Conservation (phyloP, 2,888 invertebrate genomes). For the Drosophila limbata region DNA sequence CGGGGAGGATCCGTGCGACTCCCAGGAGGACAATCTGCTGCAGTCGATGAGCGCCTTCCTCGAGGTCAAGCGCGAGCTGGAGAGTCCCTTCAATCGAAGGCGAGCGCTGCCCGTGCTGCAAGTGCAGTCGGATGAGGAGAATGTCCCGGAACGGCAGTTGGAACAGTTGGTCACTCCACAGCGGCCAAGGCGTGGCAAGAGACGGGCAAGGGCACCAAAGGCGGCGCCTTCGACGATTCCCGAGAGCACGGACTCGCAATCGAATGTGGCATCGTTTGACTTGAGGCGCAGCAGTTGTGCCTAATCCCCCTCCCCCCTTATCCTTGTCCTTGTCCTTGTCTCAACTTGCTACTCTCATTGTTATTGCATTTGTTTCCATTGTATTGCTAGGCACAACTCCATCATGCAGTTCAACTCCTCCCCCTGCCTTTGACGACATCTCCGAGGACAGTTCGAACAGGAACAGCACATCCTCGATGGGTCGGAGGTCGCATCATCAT, state of each 20-base stretch:
- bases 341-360: constrained; percentile 35
- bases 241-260: constrained; percentile 63
- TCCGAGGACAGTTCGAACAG: constrained; percentile 85
- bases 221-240: constrained; percentile 71
- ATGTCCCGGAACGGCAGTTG: not conserved
- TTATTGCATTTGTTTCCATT: constrained; percentile 63
- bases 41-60: constrained; percentile 82
- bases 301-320: not conserved
- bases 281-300: constrained; percentile 51
- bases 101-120: constrained; percentile 53
- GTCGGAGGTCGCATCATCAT: constrained; percentile 79
- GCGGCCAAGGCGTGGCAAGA: constrained; percentile 51
- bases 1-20: constrained; percentile 72
- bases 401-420: constrained; percentile 94
- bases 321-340: too few species aligned
- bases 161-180: constrained; percentile 18
- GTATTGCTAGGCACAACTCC: constrained; percentile 88
- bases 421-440: constrained; percentile 95
- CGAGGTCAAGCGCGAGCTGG: constrained; percentile 84
- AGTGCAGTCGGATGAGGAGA: not conserved
- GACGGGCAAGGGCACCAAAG: constrained; percentile 54
- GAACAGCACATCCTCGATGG: constrained; percentile 82
- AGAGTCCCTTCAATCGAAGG: constrained; percentile 53
- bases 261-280: constrained; percentile 34
- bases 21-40: constrained; percentile 82